Evolutionary conservation across 2,797 vertebrate species (phyloP).

Genomic region (Otus scops): DNA sequence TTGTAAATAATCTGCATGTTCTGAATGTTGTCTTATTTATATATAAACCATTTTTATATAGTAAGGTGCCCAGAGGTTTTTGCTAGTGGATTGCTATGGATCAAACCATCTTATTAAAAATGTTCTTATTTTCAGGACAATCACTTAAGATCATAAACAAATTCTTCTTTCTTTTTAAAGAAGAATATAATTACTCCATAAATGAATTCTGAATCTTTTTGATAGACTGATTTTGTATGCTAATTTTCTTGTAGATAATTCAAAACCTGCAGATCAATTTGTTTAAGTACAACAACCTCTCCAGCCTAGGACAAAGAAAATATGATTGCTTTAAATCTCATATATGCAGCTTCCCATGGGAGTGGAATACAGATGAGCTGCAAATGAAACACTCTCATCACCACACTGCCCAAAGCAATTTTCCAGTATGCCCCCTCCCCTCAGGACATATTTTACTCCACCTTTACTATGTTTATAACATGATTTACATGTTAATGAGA

Average conservation of each 20-base stretch:
- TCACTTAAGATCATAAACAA: neutral
- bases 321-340: slow-evolving; percentile 61
- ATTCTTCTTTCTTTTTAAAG: neutral
- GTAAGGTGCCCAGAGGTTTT: neutral
- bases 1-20: neutral
- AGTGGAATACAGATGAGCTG: slow-evolving; percentile 65
- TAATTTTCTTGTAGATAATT: slow-evolving; percentile 42
- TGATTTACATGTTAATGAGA: slow-evolving; percentile 76
- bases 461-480: slow-evolving; percentile 67
- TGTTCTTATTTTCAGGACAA: neutral
- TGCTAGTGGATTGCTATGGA: neutral
- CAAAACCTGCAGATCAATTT: slow-evolving; percentile 51
- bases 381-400: slow-evolving; percentile 59
- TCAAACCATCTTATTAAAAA: neutral
- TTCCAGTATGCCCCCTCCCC: slow-evolving; percentile 42
- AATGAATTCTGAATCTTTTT: neutral
- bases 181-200: slow-evolving; percentile 2
- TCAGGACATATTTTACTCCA: slow-evolving; percentile 63
- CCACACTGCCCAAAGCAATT: slow-evolving; percentile 71
- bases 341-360: slow-evolving; percentile 46
- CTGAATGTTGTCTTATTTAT: neutral
- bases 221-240: neutral
- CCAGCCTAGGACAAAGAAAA: slow-evolving; percentile 53
- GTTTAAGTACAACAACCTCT: slow-evolving; percentile 56
- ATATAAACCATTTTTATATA: neutral